phyloP scores from a whole-genome alignment of 1,140 invertebrate species.

The Idris sp. region DNA sequence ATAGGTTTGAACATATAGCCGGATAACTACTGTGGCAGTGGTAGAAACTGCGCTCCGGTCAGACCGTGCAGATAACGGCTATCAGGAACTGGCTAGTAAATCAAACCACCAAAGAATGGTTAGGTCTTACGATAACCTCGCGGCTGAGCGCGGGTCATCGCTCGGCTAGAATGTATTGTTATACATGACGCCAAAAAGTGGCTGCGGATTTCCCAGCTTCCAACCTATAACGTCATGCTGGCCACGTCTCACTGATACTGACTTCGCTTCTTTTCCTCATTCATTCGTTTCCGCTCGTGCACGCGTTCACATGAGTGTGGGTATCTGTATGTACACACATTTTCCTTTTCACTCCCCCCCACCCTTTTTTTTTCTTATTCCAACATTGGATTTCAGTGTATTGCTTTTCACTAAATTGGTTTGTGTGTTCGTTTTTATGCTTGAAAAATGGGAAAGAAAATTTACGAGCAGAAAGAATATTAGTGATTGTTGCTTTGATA shows the following conservation, averaged over 20 bases:
- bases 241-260: constrained; percentile 54
- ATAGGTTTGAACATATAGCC: constrained; percentile 11
- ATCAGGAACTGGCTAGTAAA: constrained; percentile 62
- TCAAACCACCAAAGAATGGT: constrained; percentile 67
- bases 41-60: constrained; percentile 38
- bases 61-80: constrained; percentile 49
- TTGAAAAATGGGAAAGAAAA: constrained; percentile 28
- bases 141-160: constrained; percentile 52
- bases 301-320: background rate
- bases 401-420: constrained; percentile 38
- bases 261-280: constrained; percentile 33
- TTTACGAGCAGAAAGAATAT: no score
- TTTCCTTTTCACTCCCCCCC: constrained; percentile 1
- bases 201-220: constrained; percentile 51
- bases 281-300: constrained; percentile 17
- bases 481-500: no score
- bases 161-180: constrained; percentile 43
- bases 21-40: constrained; percentile 46
- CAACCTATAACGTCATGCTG: constrained; percentile 54
- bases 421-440: constrained; percentile 27
- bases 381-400: constrained; percentile 25
- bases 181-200: constrained; percentile 53
- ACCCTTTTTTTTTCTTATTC: constrained; percentile 17
- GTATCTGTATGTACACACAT: background rate
- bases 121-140: constrained; percentile 64